Base-by-base conservation (phyloP, 2,888 invertebrate species). In the Leptopilina drosophilae region DNA sequence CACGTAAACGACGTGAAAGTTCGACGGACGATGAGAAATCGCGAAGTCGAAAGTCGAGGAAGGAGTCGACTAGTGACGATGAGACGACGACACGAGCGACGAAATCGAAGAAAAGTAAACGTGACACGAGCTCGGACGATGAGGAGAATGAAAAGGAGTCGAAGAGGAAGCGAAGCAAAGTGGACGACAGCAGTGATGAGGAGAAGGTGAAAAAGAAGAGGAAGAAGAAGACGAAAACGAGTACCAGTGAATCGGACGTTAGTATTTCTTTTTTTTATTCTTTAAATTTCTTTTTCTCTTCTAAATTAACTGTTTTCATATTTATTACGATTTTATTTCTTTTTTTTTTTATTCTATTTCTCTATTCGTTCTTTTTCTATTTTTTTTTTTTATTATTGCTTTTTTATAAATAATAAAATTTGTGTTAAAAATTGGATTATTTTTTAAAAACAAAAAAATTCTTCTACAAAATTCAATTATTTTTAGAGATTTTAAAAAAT, bases 91-190 rank as follows among this genome's bases (percentile, higher is more conserved):
- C 89, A 69, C 42, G 12, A 0, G 20, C 20, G 12, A 49, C 4
- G 2, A 88, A 89, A 53, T 40, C 84, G 1, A 91, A 90, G 76
- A 90, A 88, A 77, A 85, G 87, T 2, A 90, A 89, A 77, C 87
- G 89, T 2, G 90, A 90, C 53, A 89, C 90, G 0, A 90, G 91
- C 62, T 94, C 95, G 0, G 95, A 94, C 14, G 95, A 94, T 0
- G 95, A 95, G 42, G 95, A 95, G 0, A 84, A 80, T 75, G 95
- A 95, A 62, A 95, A 94, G 83, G 95, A 95, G 82, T 93, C 93
- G 81, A 94, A 93, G 79, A 94, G 94, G 82, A 94, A 95, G 85
- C 94, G 94, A 26, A 95, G 94, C 88, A 92, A 92, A 59, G 11
- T 2, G 2, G 94, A 93, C n/a, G 93, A 93, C 65, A 94, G 94